Evolutionary conservation across 2,113 vertebrate species (phyloP).

Genomic region (Corvus cornix): DNA sequence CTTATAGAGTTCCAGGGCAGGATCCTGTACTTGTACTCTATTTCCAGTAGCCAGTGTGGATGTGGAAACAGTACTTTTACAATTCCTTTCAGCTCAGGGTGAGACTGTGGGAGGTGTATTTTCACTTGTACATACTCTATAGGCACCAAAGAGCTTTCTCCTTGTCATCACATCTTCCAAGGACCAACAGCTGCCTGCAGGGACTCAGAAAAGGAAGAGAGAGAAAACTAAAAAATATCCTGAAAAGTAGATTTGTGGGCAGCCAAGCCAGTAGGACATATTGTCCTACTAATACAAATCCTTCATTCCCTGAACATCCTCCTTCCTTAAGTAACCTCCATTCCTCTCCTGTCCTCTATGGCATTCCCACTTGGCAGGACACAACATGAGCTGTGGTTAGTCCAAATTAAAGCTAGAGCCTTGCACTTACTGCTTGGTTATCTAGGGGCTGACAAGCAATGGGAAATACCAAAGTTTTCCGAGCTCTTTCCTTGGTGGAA

Average conservation of each 20-base stretch:
- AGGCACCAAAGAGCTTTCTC: neutral
- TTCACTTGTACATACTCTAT: neutral
- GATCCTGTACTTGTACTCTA: neutral
- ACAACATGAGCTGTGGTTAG: neutral
- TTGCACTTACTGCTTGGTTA: neutral
- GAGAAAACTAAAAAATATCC: neutral
- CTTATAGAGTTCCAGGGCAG: neutral
- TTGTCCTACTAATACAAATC: neutral
- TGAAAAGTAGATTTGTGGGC: neutral
- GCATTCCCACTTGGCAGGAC: neutral
- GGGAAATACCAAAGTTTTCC: neutral
- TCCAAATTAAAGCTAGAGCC: neutral
- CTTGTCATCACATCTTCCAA: neutral
- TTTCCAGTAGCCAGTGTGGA: neutral
- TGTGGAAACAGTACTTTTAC: neutral
- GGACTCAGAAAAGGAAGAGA: neutral
- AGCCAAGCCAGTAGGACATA: neutral
- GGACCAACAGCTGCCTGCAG: neutral
- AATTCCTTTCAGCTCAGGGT: neutral
- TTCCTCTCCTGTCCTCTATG: neutral
- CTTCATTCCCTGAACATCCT: neutral
- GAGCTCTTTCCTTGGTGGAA: neutral
- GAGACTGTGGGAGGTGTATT: neutral
- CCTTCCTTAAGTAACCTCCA: neutral
- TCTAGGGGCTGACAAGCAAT: neutral